Conservation (phyloP, 2,113 vertebrate genomes). For the Antigone vipio region DNA sequence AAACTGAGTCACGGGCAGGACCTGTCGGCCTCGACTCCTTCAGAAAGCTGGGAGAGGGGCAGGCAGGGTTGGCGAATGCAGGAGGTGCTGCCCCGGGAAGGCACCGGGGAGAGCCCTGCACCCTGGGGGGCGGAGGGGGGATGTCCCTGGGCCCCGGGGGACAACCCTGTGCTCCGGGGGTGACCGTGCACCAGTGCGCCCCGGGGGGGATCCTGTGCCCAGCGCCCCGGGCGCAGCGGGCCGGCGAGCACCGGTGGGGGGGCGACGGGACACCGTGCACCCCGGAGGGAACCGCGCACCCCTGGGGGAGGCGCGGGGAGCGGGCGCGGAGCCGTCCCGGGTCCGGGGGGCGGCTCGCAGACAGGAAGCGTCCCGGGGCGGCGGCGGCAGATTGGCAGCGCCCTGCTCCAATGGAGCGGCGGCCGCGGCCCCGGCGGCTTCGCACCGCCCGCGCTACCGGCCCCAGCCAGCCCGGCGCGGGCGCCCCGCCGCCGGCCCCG, state of each 20-base stretch:
- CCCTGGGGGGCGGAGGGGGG: not conserved
- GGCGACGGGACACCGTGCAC: not conserved
- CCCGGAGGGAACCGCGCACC: not conserved
- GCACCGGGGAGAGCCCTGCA: too few relatives aligned
- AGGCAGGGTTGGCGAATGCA: not conserved
- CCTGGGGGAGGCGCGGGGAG: rapidly evolving
- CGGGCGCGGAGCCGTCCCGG: not conserved
- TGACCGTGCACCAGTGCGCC: not conserved
- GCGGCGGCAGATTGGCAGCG: slow-evolving; percentile 46
- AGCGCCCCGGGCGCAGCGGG: not conserved
- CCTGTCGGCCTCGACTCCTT: not conserved
- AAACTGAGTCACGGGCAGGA: not conserved
- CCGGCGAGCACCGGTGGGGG: not conserved
- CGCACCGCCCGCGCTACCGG: slow-evolving; percentile 38
- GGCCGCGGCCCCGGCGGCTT: not conserved
- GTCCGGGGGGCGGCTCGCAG: not conserved
- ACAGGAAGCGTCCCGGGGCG: slow-evolving; percentile 44
- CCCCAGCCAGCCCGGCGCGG: slow-evolving; percentile 21
- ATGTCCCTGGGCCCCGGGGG: too few relatives aligned
- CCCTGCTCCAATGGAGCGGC: slow-evolving; percentile 51
- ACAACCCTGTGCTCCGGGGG: too few relatives aligned
- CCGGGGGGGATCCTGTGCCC: not conserved
- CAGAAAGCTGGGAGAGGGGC: rapidly evolving
- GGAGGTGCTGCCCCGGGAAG: not conserved
- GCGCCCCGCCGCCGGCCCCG: not conserved